Conservation (phyloP, 2,888 invertebrate genomes). For the Plebejus anna region DNA sequence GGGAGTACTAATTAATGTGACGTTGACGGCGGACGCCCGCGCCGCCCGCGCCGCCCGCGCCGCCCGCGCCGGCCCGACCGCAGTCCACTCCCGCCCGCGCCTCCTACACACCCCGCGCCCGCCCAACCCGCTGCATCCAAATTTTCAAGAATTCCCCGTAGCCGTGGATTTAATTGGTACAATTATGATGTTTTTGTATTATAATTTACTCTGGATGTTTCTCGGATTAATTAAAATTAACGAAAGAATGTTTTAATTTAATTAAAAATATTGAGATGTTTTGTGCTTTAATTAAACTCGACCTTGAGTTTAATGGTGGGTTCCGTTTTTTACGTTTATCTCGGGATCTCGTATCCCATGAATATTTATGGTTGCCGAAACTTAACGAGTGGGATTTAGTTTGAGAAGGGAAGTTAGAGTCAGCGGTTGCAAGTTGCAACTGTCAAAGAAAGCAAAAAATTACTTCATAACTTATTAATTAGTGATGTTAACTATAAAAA, state of each 20-base stretch:
- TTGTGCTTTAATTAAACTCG: slow-evolving; percentile 16
- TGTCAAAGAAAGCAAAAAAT: neutral
- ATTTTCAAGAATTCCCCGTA: slow-evolving; percentile 22
- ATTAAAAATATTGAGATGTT: slow-evolving; percentile 25
- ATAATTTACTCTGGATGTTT: slow-evolving; percentile 23
- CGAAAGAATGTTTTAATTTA: slow-evolving; percentile 21
- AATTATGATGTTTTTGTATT: slow-evolving; percentile 28
- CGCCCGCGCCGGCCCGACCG: slow-evolving; percentile 45
- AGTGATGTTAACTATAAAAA: neutral
- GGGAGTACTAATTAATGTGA: too few species aligned
- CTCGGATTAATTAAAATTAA: slow-evolving; percentile 28
- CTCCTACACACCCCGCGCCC: neutral
- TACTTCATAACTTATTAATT: neutral
- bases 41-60: slow-evolving; percentile 41
- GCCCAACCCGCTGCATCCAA: slow-evolving; percentile 1
- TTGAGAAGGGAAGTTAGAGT: neutral
- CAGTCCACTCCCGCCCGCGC: slow-evolving; percentile 4
- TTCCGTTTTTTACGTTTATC: slow-evolving; percentile 6
- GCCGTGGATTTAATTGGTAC: slow-evolving; percentile 26
- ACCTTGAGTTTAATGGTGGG: neutral
- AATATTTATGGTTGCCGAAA: slow-evolving; percentile 7
- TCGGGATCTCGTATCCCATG: slow-evolving; percentile 1
- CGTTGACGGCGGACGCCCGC: too few species aligned
- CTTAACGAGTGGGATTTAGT: neutral
- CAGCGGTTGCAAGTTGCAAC: neutral